Conservation (phyloP, 92 coral and sea anemone genomes). For the Porites rus region DNA sequence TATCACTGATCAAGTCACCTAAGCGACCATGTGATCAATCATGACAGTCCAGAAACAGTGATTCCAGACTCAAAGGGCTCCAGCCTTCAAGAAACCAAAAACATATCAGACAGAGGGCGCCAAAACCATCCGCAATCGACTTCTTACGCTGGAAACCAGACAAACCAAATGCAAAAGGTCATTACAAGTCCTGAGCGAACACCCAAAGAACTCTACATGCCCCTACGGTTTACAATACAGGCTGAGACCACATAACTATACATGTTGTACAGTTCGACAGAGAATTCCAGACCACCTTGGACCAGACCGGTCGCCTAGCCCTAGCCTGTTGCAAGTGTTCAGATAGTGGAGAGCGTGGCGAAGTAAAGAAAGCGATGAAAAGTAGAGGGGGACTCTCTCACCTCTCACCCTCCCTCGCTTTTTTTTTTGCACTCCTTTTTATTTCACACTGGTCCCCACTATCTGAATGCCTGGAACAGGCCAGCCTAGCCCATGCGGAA, state of each 20-base stretch:
- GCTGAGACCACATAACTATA: not conserved
- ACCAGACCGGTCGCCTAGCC: not conserved
- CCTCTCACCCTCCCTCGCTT: too few species aligned
- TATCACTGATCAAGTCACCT: slow-evolving; percentile 18
- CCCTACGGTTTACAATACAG: slow-evolving; percentile 32
- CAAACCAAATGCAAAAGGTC: slow-evolving; percentile 28
- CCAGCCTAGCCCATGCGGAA: too few species aligned
- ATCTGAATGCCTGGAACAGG: too few species aligned
- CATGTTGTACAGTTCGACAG: not conserved
- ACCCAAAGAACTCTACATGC: slow-evolving; percentile 15
- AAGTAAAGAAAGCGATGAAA: too few species aligned
- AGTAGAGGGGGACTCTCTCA: too few species aligned
- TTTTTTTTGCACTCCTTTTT: too few species aligned
- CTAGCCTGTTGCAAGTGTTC: not conserved
- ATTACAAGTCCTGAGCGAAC: slow-evolving; percentile 16
- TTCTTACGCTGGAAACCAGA: slow-evolving; percentile 10
- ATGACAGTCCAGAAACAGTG: slow-evolving; percentile 4
- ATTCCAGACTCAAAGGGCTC: slow-evolving; percentile 1
- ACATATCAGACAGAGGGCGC: not conserved
- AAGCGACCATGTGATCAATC: slow-evolving; percentile 11
- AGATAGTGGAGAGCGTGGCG: too few species aligned
- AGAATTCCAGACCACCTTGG: not conserved
- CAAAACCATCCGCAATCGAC: slow-evolving; percentile 23
- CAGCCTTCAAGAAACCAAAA: slow-evolving; percentile 11
- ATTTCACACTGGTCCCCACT: too few species aligned